A percentile compares a stretch with the other conserved stretches of the same genome.
Evolutionary conservation across 2,113 vertebrate genomes (phyloP).

Genomic region (Xerus inauris): DNA sequence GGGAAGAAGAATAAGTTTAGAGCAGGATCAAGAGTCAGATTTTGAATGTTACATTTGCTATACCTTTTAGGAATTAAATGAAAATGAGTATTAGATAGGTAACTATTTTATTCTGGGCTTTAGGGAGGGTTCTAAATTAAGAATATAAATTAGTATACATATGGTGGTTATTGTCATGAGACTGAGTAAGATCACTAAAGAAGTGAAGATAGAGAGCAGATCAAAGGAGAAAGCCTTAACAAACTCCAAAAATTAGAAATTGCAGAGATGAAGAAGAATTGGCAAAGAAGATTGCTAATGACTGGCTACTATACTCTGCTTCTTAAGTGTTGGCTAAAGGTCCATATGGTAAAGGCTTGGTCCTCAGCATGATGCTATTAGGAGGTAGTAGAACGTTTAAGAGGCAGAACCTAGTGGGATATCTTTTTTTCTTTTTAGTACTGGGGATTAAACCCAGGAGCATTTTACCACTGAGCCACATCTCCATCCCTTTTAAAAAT

Average conservation of each 20-base stretch:
- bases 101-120: neutral
- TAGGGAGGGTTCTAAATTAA: neutral
- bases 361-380: neutral
- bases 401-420: neutral
- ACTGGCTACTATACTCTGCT: neutral
- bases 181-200: neutral
- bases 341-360: neutral
- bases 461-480: too few species aligned
- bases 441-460: too few species aligned
- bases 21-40: neutral
- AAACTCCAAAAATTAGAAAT: neutral
- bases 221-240: neutral
- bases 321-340: neutral
- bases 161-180: neutral
- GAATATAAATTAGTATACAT: neutral
- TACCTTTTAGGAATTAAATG: neutral
- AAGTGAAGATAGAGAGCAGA: neutral
- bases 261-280: neutral
- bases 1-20: neutral
- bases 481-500: too few species aligned
- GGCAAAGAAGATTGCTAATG: neutral
- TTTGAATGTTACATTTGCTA: slow-evolving; percentile 8
- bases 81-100: neutral
- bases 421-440: neutral
- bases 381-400: too few species aligned